Conservation (phyloP, 1,140 invertebrate genomes). For the Wasmannia auropunctata region DNA sequence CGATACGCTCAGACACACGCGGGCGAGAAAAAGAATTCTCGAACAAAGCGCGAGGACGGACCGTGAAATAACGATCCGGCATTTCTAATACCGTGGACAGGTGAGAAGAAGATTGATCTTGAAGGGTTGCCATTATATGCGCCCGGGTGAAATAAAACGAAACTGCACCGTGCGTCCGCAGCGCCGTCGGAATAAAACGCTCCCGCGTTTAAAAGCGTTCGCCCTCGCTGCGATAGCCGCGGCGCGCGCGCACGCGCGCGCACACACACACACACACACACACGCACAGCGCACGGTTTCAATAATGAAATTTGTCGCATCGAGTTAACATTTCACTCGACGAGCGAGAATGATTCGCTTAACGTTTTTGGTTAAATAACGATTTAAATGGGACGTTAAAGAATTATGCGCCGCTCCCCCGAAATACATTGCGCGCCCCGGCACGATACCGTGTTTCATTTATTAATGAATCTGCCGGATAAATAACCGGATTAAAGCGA, state of each 20-base stretch:
- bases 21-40: neutral
- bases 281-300: constrained; percentile 4
- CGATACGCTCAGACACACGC: neutral
- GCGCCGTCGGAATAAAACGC: constrained; percentile 14
- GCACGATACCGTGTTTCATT: neutral
- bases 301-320: constrained; percentile 55
- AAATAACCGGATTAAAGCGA: constrained; percentile 36
- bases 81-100: constrained; percentile 46
- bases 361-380: constrained; percentile 46
- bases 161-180: neutral
- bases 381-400: constrained; percentile 36
- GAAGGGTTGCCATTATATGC: constrained; percentile 22
- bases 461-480: constrained; percentile 25
- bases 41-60: constrained; percentile 20
- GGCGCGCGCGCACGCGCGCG: too few species aligned
- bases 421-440: neutral
- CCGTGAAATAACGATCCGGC: constrained; percentile 33
- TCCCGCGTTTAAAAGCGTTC: constrained; percentile 12
- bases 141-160: constrained; percentile 6
- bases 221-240: neutral
- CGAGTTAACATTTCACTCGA: constrained; percentile 47
- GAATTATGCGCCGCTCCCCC: constrained; percentile 25
- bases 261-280: too few species aligned
- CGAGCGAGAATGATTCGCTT: constrained; percentile 1
- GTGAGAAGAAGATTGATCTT: constrained; percentile 54